Base-by-base conservation (phyloP, 2,113 vertebrate genomes). In the Anoura caudifer region DNA sequence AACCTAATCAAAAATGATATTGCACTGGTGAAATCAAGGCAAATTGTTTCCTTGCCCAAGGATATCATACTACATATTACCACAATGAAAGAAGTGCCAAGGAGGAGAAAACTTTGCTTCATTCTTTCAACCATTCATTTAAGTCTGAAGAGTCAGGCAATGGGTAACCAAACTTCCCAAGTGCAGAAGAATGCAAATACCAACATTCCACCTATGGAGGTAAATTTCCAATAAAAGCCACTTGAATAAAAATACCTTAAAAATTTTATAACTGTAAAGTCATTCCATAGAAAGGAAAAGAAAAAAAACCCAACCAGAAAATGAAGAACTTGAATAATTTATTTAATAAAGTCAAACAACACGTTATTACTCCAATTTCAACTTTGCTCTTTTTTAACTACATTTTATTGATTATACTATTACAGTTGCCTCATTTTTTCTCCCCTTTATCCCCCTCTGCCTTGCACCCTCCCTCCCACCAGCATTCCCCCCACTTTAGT, bases 1-100 rank as follows among this genome's bases (percentile, higher is more conserved):
- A 59, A 17, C 38, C 19, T 92, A 85, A 88, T 88, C 54, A 77
- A 97, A 96, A 95, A 26, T 67, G 22, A 84, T 82, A 77, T 92
- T 95, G 50, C 19, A 77, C 67, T 61, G 11, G 10, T 73, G 59
- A 96, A 90, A 95, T 15, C 19, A 85, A 92, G 47, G 26, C 15
- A 63, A 96, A 90, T 9, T 67, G 2, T 50, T 84, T 89, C 11
- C 36, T 89, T 33, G 15, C 22, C 61, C 20, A 70, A 93, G n/a
- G 56, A 70, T n/a, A 87, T 77, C 13, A 79, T 13, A 56, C 54
- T 59, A 59, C 8, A 20, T 54, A 81, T 86, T 70, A 87, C 33
- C 43, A 86, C 17, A 90, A 38, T 87, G 45, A 90, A 94, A 95
- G 45, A 20, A 16, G 3, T 80, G 7, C 5, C 3, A 10, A 1